Evolutionary conservation across 2,113 vertebrate genomes (phyloP), one percentile per base, ranked within the genome.

Genomic region (Sinocyclocheilus maitianheensis): DNA sequence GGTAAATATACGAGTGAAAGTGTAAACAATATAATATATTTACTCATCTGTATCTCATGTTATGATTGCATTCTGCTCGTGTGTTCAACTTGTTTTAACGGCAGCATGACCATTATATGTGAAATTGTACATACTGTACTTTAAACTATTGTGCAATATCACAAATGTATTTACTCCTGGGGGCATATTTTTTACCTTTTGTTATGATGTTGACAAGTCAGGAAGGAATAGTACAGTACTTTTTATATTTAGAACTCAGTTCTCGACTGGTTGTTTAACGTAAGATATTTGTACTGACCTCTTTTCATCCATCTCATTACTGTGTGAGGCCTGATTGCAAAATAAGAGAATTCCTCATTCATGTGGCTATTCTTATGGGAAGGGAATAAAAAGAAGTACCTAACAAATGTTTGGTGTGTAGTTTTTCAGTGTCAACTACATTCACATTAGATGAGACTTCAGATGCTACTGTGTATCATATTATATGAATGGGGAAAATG

Each of bases 241-340:
- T 84, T 89, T 85, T 88, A 88, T 82, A 88, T 87, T 89, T 76
- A 84, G 89, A 92, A 91, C 91, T 92, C 86, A 89, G 71, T 92
- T 90, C 83, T 81, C 69, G 22, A 80, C 48, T 77, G 87, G 90
- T 76, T 91, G 78, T 92, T 91, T 90, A 90, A 84, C 87, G 91
- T 83, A 90, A 89, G 88, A 87, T 85, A 93, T 89, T 92, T 90
- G 92, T 92, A 91, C 87, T 91, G 88, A 89, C 90, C 90, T 85
- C 90, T 94, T 89, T 91, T 93, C 91, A 93, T 91, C 89, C 89
- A 90, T 93, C 90, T 90, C 89, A 91, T 93, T 90, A 89, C 90
- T 90, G 90, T 92, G 90, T 92, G 88, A 93, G 91, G 90, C 90
- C 90, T 91, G 86, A 91, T 85, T 91, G 91, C 90, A 91, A 88